These are phyloP conservation scores for Oryzias sinensis DNA, from an alignment of 2,797 vertebrate genomes.

Conservation along the genomic window DNA sequence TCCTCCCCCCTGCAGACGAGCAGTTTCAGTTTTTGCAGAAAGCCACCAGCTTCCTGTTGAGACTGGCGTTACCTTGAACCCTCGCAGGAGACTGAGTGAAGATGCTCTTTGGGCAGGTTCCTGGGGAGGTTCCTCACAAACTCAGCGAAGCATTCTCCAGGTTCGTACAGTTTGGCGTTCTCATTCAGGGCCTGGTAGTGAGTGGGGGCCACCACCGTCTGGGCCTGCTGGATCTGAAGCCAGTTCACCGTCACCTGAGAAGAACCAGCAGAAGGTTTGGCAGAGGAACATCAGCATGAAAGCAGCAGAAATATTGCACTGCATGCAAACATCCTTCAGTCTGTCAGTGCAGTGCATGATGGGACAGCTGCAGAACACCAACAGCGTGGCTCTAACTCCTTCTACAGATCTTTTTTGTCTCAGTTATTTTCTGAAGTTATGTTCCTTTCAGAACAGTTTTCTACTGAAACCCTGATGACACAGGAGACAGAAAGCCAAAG, in stretches of 20 bases:
- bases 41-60: not conserved
- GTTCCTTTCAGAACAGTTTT: too few species aligned
- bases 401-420: too few species aligned
- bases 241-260: constrained; percentile 93
- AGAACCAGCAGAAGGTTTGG: too few species aligned
- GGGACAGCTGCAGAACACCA: too few species aligned
- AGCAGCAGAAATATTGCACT: too few species aligned
- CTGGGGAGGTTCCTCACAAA: constrained; percentile 88
- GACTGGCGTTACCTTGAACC: constrained; percentile 63
- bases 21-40: too few species aligned
- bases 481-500: too few species aligned
- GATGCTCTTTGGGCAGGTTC: constrained; percentile 73
- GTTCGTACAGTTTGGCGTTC: constrained; percentile 90
- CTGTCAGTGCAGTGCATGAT: not conserved
- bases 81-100: constrained; percentile 71
- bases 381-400: too few species aligned
- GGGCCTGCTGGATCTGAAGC: constrained; percentile 94
- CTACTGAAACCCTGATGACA: too few species aligned
- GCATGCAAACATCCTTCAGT: not conserved
- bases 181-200: constrained; percentile 89
- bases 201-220: constrained; percentile 84
- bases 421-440: too few species aligned
- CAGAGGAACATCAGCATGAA: not conserved
- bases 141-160: constrained; percentile 89
- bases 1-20: too few species aligned